phyloP scores from a whole-genome alignment of 2,888 invertebrate species.

The Mesorhabditis sp. region DNA sequence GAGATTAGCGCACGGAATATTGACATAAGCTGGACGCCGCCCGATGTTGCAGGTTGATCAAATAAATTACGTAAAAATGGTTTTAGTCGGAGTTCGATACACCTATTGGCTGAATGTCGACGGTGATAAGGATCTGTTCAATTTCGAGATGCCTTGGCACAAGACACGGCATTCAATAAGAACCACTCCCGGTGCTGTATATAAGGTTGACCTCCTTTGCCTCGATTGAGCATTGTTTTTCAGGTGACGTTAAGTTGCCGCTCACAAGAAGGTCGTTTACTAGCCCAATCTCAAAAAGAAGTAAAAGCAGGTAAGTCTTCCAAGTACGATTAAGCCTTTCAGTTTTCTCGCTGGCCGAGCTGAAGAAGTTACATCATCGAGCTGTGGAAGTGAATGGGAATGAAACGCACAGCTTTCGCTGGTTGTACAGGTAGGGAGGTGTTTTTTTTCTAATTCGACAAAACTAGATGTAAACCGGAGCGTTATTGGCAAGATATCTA shows the following conservation, averaged over 20 bases:
- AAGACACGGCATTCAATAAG: not conserved
- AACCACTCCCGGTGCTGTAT: not conserved
- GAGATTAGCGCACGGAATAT: not conserved
- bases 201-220: not conserved
- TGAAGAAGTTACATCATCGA: conserved; percentile 20
- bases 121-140: not conserved
- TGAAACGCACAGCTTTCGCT: conserved; percentile 35
- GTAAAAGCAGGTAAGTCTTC: conserved; percentile 1
- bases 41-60: not conserved
- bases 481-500: conserved; percentile 49
- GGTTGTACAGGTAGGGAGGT: conserved; percentile 26
- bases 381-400: conserved; percentile 19
- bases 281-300: not conserved
- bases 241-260: not conserved
- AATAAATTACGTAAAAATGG: not conserved
- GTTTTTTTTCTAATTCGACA: conserved; percentile 1
- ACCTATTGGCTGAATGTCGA: not conserved
- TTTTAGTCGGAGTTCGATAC: not conserved
- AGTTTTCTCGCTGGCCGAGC: conserved; percentile 16
- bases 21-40: not conserved
- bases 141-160: not conserved
- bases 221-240: not conserved
- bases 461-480: conserved; percentile 41
- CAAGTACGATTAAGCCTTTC: not conserved
- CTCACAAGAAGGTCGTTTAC: not conserved